phyloP scores from a whole-genome alignment of 2,888 invertebrate genomes.

The Drosophila ustulata region DNA sequence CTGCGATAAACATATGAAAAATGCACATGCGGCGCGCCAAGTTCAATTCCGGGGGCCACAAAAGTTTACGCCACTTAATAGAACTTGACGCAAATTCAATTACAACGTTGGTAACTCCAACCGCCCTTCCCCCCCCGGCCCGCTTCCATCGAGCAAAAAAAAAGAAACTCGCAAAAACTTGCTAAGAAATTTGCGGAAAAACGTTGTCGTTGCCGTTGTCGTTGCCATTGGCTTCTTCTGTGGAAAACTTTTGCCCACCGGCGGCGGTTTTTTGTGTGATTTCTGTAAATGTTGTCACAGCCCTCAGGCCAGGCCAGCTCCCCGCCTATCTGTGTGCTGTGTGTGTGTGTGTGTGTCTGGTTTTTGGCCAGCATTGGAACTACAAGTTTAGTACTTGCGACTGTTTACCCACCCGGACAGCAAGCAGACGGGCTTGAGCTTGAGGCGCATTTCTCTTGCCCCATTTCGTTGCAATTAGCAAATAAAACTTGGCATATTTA shows the following conservation, averaged over 20 bases:
- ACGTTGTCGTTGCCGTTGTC: constrained; percentile 46
- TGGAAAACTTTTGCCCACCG: constrained; percentile 60
- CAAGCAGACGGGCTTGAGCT: background rate
- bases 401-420: constrained; percentile 37
- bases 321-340: too few relatives aligned
- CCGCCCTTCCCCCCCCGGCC: background rate
- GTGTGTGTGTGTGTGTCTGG: background rate
- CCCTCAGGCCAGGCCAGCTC: constrained; percentile 15
- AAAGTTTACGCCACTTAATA: constrained; percentile 80
- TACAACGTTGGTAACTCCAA: constrained; percentile 56
- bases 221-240: constrained; percentile 32
- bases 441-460: constrained; percentile 6
- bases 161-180: constrained; percentile 53
- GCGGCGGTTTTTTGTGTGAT: constrained; percentile 59
- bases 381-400: constrained; percentile 65
- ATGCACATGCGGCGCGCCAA: constrained; percentile 76
- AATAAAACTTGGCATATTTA: constrained; percentile 78
- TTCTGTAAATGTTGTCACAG: constrained; percentile 66
- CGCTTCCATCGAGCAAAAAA: background rate
- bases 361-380: constrained; percentile 47
- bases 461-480: constrained; percentile 72
- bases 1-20: constrained; percentile 80
- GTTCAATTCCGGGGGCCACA: constrained; percentile 71
- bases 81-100: constrained; percentile 81
- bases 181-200: constrained; percentile 77